Evolutionary conservation across 2,797 vertebrate genomes (phyloP).

Genomic region (Champsocephalus gunnari): DNA sequence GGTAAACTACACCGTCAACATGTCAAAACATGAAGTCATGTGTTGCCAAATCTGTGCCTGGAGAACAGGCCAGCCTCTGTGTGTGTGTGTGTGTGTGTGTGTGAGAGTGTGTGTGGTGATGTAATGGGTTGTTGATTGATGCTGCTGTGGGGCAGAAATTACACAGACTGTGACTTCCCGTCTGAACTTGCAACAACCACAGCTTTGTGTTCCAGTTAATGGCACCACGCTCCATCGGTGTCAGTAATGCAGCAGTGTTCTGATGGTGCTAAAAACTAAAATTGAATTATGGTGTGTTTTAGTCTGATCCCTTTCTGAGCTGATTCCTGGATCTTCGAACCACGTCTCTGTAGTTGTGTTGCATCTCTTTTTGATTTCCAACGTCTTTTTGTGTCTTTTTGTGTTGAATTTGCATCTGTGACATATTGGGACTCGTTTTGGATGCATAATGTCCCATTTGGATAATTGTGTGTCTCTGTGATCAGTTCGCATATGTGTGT

Average conservation of each 20-base stretch:
- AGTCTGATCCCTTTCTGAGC: too few relatives aligned
- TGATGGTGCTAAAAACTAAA: too few relatives aligned
- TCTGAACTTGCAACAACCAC: conserved; percentile 67
- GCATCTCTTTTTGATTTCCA: too few relatives aligned
- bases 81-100: conserved; percentile 37
- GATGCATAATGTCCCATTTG: too few relatives aligned
- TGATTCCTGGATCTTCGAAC: too few relatives aligned
- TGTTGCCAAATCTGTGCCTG: conserved; percentile 68
- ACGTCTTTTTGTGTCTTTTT: too few relatives aligned
- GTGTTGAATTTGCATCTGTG: too few relatives aligned
- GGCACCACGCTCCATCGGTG: conserved; percentile 15
- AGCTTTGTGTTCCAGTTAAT: conserved; percentile 62
- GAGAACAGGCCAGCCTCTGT: conserved; percentile 47
- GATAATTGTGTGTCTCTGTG: too few relatives aligned
- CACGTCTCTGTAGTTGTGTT: too few relatives aligned
- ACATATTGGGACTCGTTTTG: too few relatives aligned
- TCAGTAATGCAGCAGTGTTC: not conserved
- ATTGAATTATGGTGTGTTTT: too few relatives aligned
- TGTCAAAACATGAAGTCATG: conserved; percentile 81
- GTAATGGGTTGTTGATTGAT: conserved; percentile 70
- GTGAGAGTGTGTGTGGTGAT: conserved; percentile 46
- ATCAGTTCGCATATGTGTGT: too few relatives aligned
- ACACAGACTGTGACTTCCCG: conserved; percentile 70
- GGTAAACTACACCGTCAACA: conserved; percentile 68
- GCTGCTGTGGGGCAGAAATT: conserved; percentile 52